phyloP scores from a whole-genome alignment of 2,888 invertebrate genomes.

The Noctua janthina region DNA sequence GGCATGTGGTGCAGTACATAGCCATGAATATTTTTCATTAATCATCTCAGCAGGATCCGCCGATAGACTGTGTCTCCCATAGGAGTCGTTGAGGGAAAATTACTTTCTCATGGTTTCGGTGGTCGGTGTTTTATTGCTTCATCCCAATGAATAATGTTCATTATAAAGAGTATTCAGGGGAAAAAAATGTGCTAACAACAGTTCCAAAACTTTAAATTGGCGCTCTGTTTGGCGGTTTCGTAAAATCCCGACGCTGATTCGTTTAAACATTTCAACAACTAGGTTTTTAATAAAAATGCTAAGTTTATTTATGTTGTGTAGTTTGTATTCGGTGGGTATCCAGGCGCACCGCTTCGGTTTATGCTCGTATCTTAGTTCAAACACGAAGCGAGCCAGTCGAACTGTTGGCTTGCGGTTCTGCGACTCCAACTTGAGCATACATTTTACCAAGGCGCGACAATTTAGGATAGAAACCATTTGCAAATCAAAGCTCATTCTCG shows the following conservation, averaged over 20 bases:
- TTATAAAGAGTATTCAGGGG: constrained; percentile 61
- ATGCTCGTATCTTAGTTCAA: constrained; percentile 46
- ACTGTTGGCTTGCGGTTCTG: constrained; percentile 47
- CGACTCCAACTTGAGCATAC: constrained; percentile 32
- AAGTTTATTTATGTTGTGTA: constrained; percentile 50
- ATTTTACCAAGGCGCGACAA: constrained; percentile 38
- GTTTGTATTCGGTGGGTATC: constrained; percentile 40
- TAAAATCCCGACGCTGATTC: constrained; percentile 67
- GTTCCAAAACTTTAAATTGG: constrained; percentile 76
- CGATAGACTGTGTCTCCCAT: constrained; percentile 61
- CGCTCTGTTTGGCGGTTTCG: constrained; percentile 56
- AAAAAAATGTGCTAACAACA: constrained; percentile 69
- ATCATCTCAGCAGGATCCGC: constrained; percentile 53
- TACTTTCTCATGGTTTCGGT: constrained; percentile 68
- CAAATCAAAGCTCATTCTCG: constrained; percentile 34
- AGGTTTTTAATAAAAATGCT: constrained; percentile 53
- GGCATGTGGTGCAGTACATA: constrained; percentile 32
- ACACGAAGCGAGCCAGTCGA: constrained; percentile 33
- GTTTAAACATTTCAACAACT: constrained; percentile 56
- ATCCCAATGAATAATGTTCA: constrained; percentile 71
- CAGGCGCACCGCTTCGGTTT: constrained; percentile 33
- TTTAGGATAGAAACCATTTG: constrained; percentile 21
- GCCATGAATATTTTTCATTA: constrained; percentile 54
- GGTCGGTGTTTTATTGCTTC: constrained; percentile 73
- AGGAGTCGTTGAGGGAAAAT: constrained; percentile 69